phyloP scores from a whole-genome alignment of 2,113 vertebrate genomes.

The Tupaia tana region DNA sequence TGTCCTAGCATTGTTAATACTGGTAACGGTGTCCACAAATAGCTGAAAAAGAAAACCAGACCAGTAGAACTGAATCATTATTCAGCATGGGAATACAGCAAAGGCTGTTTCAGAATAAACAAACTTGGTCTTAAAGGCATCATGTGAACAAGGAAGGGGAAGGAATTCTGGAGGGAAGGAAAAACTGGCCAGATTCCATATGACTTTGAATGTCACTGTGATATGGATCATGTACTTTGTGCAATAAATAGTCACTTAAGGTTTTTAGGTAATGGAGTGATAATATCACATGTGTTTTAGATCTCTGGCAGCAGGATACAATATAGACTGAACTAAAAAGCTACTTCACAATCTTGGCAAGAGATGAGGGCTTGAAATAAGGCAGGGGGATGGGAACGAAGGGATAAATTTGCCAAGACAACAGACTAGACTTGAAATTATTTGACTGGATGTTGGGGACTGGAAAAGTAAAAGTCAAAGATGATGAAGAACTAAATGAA shows the following conservation, averaged over 20 bases:
- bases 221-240: background rate
- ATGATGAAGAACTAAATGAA: background rate
- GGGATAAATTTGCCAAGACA: background rate
- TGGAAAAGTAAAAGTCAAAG: background rate
- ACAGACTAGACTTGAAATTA: background rate
- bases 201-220: background rate
- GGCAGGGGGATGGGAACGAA: background rate
- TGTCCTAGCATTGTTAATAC: background rate
- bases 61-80: background rate
- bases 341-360: background rate
- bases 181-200: background rate
- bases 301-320: background rate
- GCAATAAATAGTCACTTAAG: background rate
- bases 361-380: background rate
- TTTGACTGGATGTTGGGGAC: background rate
- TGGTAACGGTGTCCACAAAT: background rate
- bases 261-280: background rate
- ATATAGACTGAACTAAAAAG: background rate
- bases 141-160: background rate
- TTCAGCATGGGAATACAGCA: background rate
- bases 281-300: background rate
- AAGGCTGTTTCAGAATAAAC: background rate
- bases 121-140: background rate
- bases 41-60: background rate
- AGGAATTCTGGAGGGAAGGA: background rate